phyloP scores from a whole-genome alignment of 1,140 invertebrate species.

The Nephotettix cincticeps region DNA sequence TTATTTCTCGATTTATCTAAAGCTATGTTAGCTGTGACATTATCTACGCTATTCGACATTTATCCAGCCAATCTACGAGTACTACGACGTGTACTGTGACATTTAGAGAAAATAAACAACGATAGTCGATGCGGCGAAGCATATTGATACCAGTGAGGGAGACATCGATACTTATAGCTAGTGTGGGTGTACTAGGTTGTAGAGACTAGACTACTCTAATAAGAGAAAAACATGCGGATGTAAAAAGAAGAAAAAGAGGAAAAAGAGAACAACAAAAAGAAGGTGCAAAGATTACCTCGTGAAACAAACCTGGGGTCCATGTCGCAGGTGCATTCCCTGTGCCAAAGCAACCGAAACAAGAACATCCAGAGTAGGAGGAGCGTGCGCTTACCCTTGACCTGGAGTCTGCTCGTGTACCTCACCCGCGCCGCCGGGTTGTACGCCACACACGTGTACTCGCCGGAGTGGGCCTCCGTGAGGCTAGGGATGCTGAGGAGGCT shows the following conservation, averaged over 20 bases:
- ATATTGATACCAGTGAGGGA: background rate
- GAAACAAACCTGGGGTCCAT: conserved; percentile 57
- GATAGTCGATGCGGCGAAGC: conserved; percentile 23
- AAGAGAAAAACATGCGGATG: conserved; percentile 28
- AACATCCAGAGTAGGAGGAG: conserved; percentile 1
- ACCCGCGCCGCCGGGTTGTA: conserved; percentile 75
- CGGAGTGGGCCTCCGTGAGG: conserved; percentile 69
- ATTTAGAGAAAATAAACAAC: conserved; percentile 15
- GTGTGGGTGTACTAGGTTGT: conserved; percentile 16
- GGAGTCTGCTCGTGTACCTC: conserved; percentile 75
- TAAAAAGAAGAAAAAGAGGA: conserved; percentile 37
- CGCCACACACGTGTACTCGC: conserved; percentile 80
- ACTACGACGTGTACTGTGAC: conserved; percentile 19
- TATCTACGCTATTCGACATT: conserved; percentile 17
- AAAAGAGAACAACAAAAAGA: conserved; percentile 36
- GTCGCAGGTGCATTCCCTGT: conserved; percentile 59
- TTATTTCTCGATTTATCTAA: background rate
- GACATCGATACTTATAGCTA: conserved; percentile 8
- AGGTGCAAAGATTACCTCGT: conserved; percentile 46
- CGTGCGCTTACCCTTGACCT: conserved; percentile 76
- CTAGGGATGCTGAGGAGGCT: conserved; percentile 76
- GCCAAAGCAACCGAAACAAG: conserved; percentile 52
- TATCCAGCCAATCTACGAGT: conserved; percentile 15
- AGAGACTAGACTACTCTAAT: conserved; percentile 20
- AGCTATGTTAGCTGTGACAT: conserved; percentile 19